Percentiles rank a stretch among this genome's conserved stretches.
Evolutionary conservation across 2,888 invertebrate species (phyloP).

Genomic region (Mythimna lalbum): DNA sequence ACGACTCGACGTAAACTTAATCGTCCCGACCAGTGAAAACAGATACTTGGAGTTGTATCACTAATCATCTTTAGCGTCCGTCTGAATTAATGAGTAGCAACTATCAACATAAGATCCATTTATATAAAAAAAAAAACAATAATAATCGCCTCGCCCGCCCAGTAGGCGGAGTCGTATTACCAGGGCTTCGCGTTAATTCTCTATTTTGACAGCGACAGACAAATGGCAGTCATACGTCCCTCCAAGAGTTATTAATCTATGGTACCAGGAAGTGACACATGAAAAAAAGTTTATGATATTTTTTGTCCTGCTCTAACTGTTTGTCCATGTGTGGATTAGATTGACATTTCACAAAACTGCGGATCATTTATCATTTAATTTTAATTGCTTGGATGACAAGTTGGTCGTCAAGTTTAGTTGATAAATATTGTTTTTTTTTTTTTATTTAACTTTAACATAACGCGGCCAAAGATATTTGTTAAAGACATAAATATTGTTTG

Average conservation of each 20-base stretch:
- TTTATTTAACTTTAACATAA: not conserved
- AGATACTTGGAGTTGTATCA: conserved; percentile 38
- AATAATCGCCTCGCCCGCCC: conserved; percentile 73
- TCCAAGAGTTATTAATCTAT: conserved; percentile 76
- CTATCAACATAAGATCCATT: conserved; percentile 56
- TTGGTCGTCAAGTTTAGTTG: conserved; percentile 11
- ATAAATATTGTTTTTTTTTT: not conserved
- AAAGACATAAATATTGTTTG: too few relatives aligned
- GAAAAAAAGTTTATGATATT: conserved; percentile 72
- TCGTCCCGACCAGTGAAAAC: not conserved
- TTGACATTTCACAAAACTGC: conserved; percentile 63
- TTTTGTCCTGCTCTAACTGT: conserved; percentile 74
- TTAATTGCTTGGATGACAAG: conserved; percentile 49
- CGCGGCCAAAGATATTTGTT: too few relatives aligned
- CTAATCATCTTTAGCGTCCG: conserved; percentile 43
- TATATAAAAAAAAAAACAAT: conserved; percentile 34
- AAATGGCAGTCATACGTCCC: conserved; percentile 82
- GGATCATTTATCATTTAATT: conserved; percentile 60
- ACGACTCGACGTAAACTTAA: not conserved
- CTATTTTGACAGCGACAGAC: conserved; percentile 88
- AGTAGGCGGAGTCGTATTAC: conserved; percentile 85
- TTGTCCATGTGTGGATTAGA: conserved; percentile 73
- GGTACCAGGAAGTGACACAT: conserved; percentile 76
- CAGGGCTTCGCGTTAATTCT: conserved; percentile 76
- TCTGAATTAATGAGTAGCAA: conserved; percentile 48